These are phyloP conservation scores for Tupiocoris notatus DNA, from an alignment of 2,888 invertebrate species.

Conservation along the genomic window DNA sequence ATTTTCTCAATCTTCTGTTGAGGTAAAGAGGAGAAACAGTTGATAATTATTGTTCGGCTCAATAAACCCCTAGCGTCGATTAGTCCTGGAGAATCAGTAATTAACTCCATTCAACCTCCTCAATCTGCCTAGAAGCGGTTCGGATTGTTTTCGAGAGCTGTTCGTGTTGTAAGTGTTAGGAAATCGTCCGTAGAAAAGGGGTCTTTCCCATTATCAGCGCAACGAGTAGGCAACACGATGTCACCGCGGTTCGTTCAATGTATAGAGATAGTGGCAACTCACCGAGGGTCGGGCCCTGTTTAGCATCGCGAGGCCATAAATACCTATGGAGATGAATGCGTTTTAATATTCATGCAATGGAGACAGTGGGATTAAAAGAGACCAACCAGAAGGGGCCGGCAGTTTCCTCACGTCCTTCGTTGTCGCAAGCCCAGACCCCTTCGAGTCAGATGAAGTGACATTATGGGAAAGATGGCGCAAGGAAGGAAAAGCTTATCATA, in stretches of 20 bases:
- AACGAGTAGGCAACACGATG: not conserved
- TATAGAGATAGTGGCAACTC: constrained; percentile 19
- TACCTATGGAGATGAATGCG: constrained; percentile 38
- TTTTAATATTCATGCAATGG: constrained; percentile 40
- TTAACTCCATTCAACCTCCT: too few species aligned
- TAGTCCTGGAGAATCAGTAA: too few species aligned
- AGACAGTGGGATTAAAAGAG: constrained; percentile 37
- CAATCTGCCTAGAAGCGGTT: not conserved
- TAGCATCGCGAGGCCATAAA: constrained; percentile 38
- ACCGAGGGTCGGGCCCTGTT: constrained; percentile 24
- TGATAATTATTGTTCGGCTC: too few species aligned
- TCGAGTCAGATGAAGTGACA: not conserved
- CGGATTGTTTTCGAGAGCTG: not conserved
- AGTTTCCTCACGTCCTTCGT: not conserved
- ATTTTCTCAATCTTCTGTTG: too few species aligned
- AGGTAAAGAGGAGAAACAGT: too few species aligned
- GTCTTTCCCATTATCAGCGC: not conserved
- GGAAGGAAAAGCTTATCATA: not conserved
- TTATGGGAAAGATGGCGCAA: not conserved
- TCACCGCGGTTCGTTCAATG: not conserved
- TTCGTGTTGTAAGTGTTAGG: not conserved
- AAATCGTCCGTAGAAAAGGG: not conserved
- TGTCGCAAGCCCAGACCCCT: not conserved
- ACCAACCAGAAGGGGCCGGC: constrained; percentile 14
- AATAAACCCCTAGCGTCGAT: too few species aligned